These are phyloP conservation scores for Meles meles DNA, from an alignment of 2,113 vertebrate species.

Conservation along the genomic window DNA sequence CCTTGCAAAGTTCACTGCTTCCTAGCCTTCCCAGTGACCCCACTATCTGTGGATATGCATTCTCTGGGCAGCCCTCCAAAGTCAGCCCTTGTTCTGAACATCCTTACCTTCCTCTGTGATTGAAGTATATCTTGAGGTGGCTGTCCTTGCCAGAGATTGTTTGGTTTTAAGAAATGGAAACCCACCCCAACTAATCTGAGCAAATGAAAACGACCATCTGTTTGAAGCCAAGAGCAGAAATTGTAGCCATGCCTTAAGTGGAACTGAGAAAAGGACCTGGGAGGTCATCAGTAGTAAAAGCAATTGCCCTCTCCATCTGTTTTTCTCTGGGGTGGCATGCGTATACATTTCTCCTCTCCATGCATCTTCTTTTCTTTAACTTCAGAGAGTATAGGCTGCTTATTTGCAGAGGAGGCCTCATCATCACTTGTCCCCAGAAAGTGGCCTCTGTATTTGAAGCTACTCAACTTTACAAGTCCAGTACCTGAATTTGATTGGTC, in stretches of 20 bases:
- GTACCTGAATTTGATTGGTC: not conserved
- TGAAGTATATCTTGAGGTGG: not conserved
- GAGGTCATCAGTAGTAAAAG: not conserved
- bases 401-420: not conserved
- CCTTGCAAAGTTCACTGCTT: not conserved
- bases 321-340: not conserved
- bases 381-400: not conserved
- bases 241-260: not conserved
- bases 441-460: not conserved
- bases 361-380: not conserved
- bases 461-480: not conserved
- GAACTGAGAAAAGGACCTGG: not conserved
- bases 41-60: rapidly evolving
- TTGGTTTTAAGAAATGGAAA: not conserved
- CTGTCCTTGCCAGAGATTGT: not conserved
- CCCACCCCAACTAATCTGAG: not conserved
- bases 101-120: not conserved
- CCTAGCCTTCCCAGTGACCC: not conserved
- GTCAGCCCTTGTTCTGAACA: not conserved
- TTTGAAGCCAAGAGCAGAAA: not conserved
- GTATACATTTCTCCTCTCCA: not conserved
- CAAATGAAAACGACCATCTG: not conserved
- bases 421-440: not conserved
- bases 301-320: not conserved
- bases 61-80: not conserved